Percentiles rank a stretch among this genome's conserved stretches.
phyloP scores from a whole-genome alignment of 2,888 invertebrate genomes.

The Drosophila cognata region DNA sequence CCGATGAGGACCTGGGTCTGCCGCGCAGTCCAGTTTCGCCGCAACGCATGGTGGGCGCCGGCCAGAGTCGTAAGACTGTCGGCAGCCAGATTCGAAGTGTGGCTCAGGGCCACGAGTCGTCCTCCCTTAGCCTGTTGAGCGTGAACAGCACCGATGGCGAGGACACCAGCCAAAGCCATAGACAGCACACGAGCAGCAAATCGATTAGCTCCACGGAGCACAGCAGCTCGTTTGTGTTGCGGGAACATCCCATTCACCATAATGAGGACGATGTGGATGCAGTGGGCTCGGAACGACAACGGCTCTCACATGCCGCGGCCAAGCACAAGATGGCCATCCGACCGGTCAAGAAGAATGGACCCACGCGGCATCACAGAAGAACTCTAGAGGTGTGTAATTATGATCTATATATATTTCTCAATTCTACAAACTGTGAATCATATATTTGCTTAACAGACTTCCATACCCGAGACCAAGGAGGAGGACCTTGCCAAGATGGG shows the following conservation, averaged over 20 bases:
- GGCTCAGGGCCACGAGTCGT: constrained; percentile 67
- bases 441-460: constrained; percentile 84
- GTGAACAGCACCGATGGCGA: constrained; percentile 88
- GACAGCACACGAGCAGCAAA: constrained; percentile 53
- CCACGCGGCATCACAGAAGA: constrained; percentile 89
- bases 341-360: constrained; percentile 91
- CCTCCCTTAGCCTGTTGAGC: constrained; percentile 88
- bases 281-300: constrained; percentile 82
- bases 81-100: constrained; percentile 24
- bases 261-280: constrained; percentile 81
- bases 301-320: constrained; percentile 92
- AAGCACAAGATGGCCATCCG: constrained; percentile 92
- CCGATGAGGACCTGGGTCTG: constrained; percentile 90
- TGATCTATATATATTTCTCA: not conserved
- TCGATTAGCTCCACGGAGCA: constrained; percentile 67
- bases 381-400: constrained; percentile 85
- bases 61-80: constrained; percentile 37
- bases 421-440: not conserved
- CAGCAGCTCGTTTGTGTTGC: constrained; percentile 65
- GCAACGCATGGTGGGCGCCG: constrained; percentile 85
- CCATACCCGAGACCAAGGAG: constrained; percentile 92
- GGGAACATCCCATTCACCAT: constrained; percentile 32
- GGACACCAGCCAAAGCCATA: constrained; percentile 56
- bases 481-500: constrained; percentile 88
- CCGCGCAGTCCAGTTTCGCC: constrained; percentile 91